A percentile compares a stretch with the other conserved stretches of the same genome.
Conservation (phyloP, 2,888 invertebrate genomes). For the Hypomecis atomaria region DNA sequence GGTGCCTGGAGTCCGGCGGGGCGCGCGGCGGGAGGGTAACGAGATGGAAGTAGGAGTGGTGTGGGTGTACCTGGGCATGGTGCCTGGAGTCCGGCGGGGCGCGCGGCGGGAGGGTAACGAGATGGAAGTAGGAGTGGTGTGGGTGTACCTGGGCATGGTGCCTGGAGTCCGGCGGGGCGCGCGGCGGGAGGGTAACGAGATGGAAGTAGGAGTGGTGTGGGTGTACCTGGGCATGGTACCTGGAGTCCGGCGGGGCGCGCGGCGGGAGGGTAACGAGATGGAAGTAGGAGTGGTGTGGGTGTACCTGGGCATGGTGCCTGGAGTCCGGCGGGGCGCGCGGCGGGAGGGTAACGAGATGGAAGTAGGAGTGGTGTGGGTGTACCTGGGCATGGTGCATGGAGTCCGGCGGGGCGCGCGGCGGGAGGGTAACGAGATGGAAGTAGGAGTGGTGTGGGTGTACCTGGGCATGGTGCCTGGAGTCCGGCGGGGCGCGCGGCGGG, state of each 20-base stretch:
- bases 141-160: constrained; percentile 69
- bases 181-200: constrained; percentile 68
- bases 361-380: too few relatives aligned
- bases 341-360: constrained; percentile 65
- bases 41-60: neutral
- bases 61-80: too few relatives aligned
- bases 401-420: too few relatives aligned
- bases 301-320: constrained; percentile 69
- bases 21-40: constrained; percentile 77
- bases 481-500: constrained; percentile 70
- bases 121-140: constrained; percentile 19
- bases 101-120: too few relatives aligned
- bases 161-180: constrained; percentile 54
- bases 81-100: too few relatives aligned
- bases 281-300: constrained; percentile 28
- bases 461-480: constrained; percentile 69
- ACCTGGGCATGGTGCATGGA: too few relatives aligned
- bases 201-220: too few relatives aligned
- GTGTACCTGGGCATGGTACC: too few relatives aligned
- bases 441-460: constrained; percentile 32
- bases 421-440: neutral
- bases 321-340: constrained; percentile 58
- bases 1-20: constrained; percentile 56
- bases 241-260: too few relatives aligned
- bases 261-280: neutral